phyloP scores from a whole-genome alignment of 2,113 vertebrate genomes.

The Pteropus alecto region DNA sequence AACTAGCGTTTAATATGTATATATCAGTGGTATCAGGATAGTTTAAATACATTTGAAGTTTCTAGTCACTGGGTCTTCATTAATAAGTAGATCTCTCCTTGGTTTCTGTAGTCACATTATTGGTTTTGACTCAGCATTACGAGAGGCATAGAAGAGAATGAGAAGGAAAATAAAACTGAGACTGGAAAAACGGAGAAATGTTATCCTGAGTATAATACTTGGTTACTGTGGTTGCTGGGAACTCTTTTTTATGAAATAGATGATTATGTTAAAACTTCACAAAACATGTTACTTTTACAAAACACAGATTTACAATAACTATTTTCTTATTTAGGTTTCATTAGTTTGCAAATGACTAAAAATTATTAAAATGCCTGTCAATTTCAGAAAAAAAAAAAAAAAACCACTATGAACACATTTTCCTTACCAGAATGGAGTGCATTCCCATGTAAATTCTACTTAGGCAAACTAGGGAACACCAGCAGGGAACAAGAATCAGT shows the following conservation, averaged over 20 bases:
- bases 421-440: constrained; percentile 98
- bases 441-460: constrained; percentile 99
- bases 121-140: neutral
- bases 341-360: constrained; percentile 34
- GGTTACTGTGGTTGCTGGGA: neutral
- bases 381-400: constrained; percentile 14
- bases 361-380: neutral
- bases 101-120: neutral
- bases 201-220: neutral
- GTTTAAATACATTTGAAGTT: neutral
- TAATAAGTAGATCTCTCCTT: neutral
- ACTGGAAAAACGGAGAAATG: neutral
- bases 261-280: neutral
- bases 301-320: neutral
- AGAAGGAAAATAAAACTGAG: neutral
- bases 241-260: neutral
- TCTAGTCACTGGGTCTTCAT: neutral
- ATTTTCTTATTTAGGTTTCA: constrained; percentile 26
- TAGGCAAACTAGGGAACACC: constrained; percentile 95
- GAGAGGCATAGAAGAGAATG: neutral
- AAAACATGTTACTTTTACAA: constrained; percentile 26
- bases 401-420: neutral
- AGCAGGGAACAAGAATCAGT: constrained; percentile 89
- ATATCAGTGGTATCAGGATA: neutral
- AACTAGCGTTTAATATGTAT: neutral